Percentiles rank a stretch among this genome's conserved stretches.
phyloP scores from a whole-genome alignment of 2,113 vertebrate genomes.

The Actenoides hombroni region DNA sequence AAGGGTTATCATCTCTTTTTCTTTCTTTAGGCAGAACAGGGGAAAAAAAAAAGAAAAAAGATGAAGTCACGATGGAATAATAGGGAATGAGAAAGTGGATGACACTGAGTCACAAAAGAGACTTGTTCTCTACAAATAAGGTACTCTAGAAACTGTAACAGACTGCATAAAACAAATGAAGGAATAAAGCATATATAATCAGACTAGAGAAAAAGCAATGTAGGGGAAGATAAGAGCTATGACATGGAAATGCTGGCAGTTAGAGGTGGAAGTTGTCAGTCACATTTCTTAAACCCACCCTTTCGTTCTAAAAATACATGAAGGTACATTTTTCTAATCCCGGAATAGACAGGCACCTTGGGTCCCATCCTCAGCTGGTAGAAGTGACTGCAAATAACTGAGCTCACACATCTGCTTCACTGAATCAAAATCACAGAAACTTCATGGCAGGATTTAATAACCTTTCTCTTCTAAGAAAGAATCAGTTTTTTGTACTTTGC shows the following conservation, averaged over 20 bases:
- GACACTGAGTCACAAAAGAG: conserved; percentile 20
- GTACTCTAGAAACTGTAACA: not conserved
- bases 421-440: conserved; percentile 18
- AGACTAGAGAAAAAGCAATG: not conserved
- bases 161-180: conserved; percentile 6
- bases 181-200: not conserved
- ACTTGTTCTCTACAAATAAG: conserved; percentile 39
- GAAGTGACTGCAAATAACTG: not conserved
- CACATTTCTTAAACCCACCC: conserved; percentile 30
- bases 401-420: conserved; percentile 21
- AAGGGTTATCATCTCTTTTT: not conserved
- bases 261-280: conserved; percentile 53
- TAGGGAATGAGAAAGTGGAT: conserved; percentile 23
- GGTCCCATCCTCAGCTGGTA: not conserved
- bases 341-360: conserved; percentile 28
- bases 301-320: conserved; percentile 37
- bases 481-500: not conserved
- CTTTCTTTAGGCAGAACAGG: not conserved
- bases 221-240: conserved; percentile 15
- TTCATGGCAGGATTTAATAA: conserved; percentile 2
- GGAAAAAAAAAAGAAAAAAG: not conserved
- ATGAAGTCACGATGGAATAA: conserved; percentile 33
- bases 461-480: not conserved
- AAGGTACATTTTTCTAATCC: not conserved
- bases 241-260: conserved; percentile 27